phyloP scores from a whole-genome alignment of 1,140 invertebrate genomes.

The Listronotus bonariensis region DNA sequence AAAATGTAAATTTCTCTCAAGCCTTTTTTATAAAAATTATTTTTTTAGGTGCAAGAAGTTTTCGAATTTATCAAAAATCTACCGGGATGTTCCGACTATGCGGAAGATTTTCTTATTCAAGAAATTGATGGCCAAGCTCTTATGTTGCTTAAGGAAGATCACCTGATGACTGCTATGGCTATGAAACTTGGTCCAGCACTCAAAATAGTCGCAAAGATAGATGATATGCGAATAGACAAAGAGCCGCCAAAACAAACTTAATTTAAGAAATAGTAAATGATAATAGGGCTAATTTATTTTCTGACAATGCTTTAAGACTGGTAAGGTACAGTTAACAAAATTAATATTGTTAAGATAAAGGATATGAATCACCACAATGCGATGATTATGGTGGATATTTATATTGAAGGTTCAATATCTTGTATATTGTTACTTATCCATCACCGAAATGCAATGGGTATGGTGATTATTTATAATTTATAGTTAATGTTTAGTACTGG shows the following conservation, averaged over 20 bases:
- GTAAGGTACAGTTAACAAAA: slow-evolving; percentile 1
- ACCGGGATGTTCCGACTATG: slow-evolving; percentile 89
- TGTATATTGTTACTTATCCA: too few species aligned
- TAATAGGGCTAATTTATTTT: slow-evolving; percentile 14
- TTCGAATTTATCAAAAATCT: slow-evolving; percentile 86
- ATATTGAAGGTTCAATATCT: too few species aligned
- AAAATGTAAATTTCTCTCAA: too few species aligned
- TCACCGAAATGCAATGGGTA: too few species aligned
- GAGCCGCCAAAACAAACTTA: slow-evolving; percentile 51
- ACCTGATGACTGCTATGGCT: slow-evolving; percentile 91
- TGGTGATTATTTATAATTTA: too few species aligned
- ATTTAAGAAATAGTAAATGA: background rate
- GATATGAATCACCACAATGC: too few species aligned
- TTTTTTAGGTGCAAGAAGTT: slow-evolving; percentile 69
- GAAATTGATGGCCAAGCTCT: slow-evolving; percentile 96
- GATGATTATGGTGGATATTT: too few species aligned
- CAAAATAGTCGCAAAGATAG: slow-evolving; percentile 90
- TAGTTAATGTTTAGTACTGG: too few species aligned
- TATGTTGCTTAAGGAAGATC: slow-evolving; percentile 92
- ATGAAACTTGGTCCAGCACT: slow-evolving; percentile 94
- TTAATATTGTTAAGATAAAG: background rate
- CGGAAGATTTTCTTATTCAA: slow-evolving; percentile 92
- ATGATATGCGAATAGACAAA: slow-evolving; percentile 71
- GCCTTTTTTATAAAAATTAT: background rate
- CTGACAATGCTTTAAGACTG: slow-evolving; percentile 29